Evolutionary conservation across 2,113 vertebrate genomes (phyloP).

Genomic region (Cyphomyrus discorhynchus): DNA sequence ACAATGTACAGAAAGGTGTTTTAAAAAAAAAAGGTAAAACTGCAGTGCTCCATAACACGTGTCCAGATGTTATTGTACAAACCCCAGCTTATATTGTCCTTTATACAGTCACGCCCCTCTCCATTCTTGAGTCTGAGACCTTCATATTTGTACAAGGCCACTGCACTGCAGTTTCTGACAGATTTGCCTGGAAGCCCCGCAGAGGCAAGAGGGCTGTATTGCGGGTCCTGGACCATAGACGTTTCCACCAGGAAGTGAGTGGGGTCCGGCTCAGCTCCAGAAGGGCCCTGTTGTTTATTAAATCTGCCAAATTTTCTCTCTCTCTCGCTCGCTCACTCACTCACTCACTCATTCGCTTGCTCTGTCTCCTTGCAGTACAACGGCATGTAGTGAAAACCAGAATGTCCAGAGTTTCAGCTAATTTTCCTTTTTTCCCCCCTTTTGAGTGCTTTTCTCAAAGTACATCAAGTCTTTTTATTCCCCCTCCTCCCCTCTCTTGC

Average conservation of each 20-base stretch:
- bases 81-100: background rate
- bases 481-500: slow-evolving; percentile 24
- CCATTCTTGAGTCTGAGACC: background rate
- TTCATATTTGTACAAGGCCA: background rate
- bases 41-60: background rate
- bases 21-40: background rate
- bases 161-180: slow-evolving; percentile 10
- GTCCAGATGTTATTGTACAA: background rate
- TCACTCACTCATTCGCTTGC: background rate
- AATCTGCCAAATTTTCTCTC: background rate
- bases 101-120: background rate
- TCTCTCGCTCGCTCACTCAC: background rate
- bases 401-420: background rate
- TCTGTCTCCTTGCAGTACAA: background rate
- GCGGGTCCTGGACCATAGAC: background rate
- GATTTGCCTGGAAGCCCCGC: background rate
- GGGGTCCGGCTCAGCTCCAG: slow-evolving; percentile 5
- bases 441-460: background rate
- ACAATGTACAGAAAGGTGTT: background rate
- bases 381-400: background rate
- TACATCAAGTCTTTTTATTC: background rate
- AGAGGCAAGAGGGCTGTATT: slow-evolving; percentile 1
- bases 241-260: slow-evolving; percentile 13
- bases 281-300: background rate
- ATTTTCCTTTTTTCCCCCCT: background rate